Evolutionary conservation across 2,797 vertebrate species (phyloP).

Genomic region (Poeciliopsis paucimaculata): DNA sequence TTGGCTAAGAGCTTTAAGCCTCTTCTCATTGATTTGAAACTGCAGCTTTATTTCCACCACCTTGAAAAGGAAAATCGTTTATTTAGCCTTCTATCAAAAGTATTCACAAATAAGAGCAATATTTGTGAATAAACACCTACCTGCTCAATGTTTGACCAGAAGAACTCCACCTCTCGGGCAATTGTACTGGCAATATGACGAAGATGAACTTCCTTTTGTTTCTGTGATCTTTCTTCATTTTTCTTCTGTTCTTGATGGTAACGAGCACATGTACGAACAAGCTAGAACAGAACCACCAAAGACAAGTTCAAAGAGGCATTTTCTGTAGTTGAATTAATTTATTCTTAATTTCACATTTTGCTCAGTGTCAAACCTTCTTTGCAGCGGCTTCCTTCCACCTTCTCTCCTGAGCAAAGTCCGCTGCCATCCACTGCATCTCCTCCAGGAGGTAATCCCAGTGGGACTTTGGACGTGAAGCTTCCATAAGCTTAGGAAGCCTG

Average conservation of each 20-base stretch:
- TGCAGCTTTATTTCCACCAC: conserved; percentile 94
- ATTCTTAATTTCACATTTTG: conserved; percentile 6
- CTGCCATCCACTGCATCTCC: conserved; percentile 99
- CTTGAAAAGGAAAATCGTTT: conserved; percentile 58
- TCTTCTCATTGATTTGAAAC: conserved; percentile 91
- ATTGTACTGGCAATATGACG: conserved; percentile 90
- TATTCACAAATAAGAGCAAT: not conserved
- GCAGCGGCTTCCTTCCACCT: conserved; percentile 98
- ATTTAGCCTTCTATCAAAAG: not conserved
- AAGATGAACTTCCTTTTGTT: conserved; percentile 86
- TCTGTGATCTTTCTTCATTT: conserved; percentile 83
- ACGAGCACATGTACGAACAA: conserved; percentile 91
- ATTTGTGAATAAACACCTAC: conserved; percentile 56
- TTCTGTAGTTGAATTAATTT: not conserved
- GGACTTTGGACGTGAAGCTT: conserved; percentile 91
- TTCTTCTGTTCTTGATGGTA: conserved; percentile 89
- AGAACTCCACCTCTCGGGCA: conserved; percentile 91
- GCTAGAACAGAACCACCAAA: conserved; percentile 70
- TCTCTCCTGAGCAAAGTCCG: conserved; percentile 97
- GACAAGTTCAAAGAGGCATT: conserved; percentile 3
- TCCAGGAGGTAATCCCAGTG: conserved; percentile 98
- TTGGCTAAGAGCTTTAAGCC: conserved; percentile 85
- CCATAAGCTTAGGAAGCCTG: conserved; percentile 92
- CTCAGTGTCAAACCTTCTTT: conserved; percentile 87
- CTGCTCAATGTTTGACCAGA: conserved; percentile 96